A percentile compares a stretch with the other conserved stretches of the same genome.
phyloP scores from a whole-genome alignment of 1,140 invertebrate genomes.

The Drosophila arizonae region DNA sequence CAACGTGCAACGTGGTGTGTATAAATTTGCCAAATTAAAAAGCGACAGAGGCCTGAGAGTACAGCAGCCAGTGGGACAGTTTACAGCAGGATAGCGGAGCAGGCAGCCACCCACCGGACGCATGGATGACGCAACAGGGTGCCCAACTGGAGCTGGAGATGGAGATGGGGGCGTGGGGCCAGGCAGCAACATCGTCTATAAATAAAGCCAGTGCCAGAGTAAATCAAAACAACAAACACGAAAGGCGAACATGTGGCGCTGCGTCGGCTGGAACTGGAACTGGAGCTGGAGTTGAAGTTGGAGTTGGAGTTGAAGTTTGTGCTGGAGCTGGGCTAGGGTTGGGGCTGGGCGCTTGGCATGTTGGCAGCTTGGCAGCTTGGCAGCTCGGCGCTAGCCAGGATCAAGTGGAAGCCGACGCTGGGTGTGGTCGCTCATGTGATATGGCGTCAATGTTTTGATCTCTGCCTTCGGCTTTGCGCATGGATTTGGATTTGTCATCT shows the following conservation, averaged over 20 bases:
- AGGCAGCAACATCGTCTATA: conserved; percentile 58
- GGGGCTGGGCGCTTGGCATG: conserved; percentile 17
- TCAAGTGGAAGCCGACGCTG: conserved; percentile 67
- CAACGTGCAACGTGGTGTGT: conserved; percentile 61
- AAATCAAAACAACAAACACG: conserved; percentile 75
- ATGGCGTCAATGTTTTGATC: conserved; percentile 34
- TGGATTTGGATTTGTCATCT: conserved; percentile 71
- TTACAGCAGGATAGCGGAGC: conserved; percentile 34
- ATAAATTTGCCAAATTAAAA: conserved; percentile 79
- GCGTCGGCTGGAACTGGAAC: conserved; percentile 11
- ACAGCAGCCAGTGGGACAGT: not conserved
- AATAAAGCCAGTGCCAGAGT: conserved; percentile 69
- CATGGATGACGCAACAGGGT: conserved; percentile 76
- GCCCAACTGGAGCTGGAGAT: conserved; percentile 32
- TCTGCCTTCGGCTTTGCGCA: conserved; percentile 11
- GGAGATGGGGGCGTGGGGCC: not conserved
- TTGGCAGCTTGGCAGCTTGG: conserved; percentile 31
- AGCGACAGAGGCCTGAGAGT: conserved; percentile 50
- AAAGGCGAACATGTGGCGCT: conserved; percentile 67
- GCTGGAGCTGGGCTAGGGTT: not conserved
- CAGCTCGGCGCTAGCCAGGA: conserved; percentile 49
- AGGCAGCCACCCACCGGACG: conserved; percentile 68
- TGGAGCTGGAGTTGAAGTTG: conserved; percentile 2
- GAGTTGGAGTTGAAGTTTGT: not conserved
- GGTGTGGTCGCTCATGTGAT: conserved; percentile 61